A percentile compares a stretch with the other conserved stretches of the same genome.
Evolutionary conservation across 2,113 vertebrate species (phyloP).

Genomic region (Salminus brasiliensis): DNA sequence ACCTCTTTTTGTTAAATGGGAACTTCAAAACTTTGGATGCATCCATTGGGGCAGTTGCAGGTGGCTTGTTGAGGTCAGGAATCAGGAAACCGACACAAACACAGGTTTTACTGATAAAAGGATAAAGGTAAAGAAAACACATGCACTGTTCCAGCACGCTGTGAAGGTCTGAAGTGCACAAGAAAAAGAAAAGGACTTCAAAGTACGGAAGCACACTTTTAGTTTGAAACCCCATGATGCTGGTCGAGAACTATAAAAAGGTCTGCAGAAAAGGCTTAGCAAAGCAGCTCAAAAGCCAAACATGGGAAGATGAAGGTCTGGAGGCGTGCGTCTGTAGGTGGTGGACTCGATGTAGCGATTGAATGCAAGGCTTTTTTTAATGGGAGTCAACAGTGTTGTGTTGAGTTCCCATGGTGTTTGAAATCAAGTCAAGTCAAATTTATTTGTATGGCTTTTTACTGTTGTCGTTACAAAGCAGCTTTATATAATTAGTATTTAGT

Average conservation of each 20-base stretch:
- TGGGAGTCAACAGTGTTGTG: not conserved
- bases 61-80: no score
- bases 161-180: not conserved
- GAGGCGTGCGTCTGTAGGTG: not conserved
- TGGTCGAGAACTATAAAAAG: not conserved
- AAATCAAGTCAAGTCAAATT: no score
- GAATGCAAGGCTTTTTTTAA: not conserved
- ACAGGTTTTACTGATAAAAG: not conserved
- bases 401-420: not conserved
- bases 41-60: no score
- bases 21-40: no score
- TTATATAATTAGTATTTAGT: no score
- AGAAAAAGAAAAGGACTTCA: not conserved
- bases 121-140: not conserved
- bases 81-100: no score
- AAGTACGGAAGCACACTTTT: not conserved
- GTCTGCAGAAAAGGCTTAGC: not conserved
- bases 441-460: no score
- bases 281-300: not conserved
- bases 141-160: not conserved
- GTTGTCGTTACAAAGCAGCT: no score
- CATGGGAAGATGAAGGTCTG: not conserved
- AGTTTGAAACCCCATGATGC: not conserved
- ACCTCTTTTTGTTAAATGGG: no score
- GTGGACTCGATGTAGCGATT: not conserved